These are phyloP conservation scores for Drosophila putrida DNA, from an alignment of 2,888 invertebrate species.

Conservation along the genomic window DNA sequence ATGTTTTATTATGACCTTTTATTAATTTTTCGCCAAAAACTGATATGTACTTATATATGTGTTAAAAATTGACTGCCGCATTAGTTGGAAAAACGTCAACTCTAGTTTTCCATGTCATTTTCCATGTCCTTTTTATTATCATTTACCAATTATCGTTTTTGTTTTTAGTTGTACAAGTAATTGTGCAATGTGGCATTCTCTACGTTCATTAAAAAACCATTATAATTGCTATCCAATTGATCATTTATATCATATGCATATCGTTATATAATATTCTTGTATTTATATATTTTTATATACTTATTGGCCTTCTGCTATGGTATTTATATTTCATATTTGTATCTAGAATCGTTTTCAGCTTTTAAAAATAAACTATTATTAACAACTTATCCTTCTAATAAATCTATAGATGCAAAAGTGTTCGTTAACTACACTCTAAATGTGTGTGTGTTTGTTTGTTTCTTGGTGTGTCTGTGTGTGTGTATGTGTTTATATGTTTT, in stretches of 20 bases:
- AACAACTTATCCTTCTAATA: conserved; percentile 67
- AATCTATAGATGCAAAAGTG: conserved; percentile 66
- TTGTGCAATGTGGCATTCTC: conserved; percentile 66
- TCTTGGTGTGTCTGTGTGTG: conserved; percentile 18
- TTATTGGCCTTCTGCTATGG: conserved; percentile 68
- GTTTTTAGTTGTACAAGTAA: conserved; percentile 35
- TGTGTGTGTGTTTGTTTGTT: conserved; percentile 31
- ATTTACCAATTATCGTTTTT: conserved; percentile 6
- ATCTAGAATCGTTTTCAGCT: conserved; percentile 59
- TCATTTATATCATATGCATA: conserved; percentile 44
- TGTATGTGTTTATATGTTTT: conserved; percentile 30
- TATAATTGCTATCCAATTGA: conserved; percentile 72
- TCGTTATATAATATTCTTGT: conserved; percentile 36
- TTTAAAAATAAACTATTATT: conserved; percentile 78
- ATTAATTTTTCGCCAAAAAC: conserved; percentile 56
- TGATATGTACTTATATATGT: conserved; percentile 79
- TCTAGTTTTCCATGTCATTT: not conserved
- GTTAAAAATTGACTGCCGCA: conserved; percentile 64
- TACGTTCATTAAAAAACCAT: conserved; percentile 75
- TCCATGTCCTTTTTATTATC: not conserved
- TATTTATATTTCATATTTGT: conserved; percentile 47
- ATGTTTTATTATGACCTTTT: conserved; percentile 46
- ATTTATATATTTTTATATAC: conserved; percentile 45
- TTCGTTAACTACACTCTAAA: conserved; percentile 61
- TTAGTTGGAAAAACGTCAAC: conserved; percentile 36